phyloP scores from a whole-genome alignment of 2,888 invertebrate genomes.

The Dicranocentrus wangi region DNA sequence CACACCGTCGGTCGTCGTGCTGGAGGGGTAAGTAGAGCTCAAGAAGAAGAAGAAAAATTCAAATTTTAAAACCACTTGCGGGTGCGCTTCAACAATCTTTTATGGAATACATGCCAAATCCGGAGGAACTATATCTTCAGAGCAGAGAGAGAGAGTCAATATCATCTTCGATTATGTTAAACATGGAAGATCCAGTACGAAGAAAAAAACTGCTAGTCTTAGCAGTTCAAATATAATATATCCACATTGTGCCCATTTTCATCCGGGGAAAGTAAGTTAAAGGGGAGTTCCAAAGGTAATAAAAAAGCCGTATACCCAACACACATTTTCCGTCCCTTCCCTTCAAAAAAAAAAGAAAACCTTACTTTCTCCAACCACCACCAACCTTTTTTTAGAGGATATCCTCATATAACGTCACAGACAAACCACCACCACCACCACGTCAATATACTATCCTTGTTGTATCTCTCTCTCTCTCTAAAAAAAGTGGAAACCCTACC shows the following conservation, averaged over 20 bases:
- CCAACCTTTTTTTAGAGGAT: neutral
- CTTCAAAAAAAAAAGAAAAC: constrained; percentile 7
- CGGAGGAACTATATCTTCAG: neutral
- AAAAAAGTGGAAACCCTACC: neutral
- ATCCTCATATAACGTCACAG: neutral
- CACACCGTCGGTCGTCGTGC: too few species aligned
- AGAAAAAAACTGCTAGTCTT: constrained; percentile 19
- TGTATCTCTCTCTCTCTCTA: neutral
- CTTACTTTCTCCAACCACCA: too few species aligned
- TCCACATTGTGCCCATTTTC: neutral
- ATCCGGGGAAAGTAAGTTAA: constrained; percentile 24
- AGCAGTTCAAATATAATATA: neutral
- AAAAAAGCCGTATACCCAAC: constrained; percentile 50
- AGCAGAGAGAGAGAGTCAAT: neutral
- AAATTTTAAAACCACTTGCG: constrained; percentile 52
- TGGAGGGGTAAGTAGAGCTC: neutral
- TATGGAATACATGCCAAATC: too few species aligned
- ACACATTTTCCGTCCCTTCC: constrained; percentile 20
- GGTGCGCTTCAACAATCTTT: constrained; percentile 33
- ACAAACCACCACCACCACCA: neutral
- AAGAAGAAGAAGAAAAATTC: constrained; percentile 23
- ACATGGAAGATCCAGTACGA: constrained; percentile 14
- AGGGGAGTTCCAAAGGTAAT: constrained; percentile 39
- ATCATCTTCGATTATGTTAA: constrained; percentile 9
- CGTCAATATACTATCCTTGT: too few species aligned